These are phyloP conservation scores for Heteropelma amictum DNA, from an alignment of 2,888 invertebrate genomes.

Conservation along the genomic window DNA sequence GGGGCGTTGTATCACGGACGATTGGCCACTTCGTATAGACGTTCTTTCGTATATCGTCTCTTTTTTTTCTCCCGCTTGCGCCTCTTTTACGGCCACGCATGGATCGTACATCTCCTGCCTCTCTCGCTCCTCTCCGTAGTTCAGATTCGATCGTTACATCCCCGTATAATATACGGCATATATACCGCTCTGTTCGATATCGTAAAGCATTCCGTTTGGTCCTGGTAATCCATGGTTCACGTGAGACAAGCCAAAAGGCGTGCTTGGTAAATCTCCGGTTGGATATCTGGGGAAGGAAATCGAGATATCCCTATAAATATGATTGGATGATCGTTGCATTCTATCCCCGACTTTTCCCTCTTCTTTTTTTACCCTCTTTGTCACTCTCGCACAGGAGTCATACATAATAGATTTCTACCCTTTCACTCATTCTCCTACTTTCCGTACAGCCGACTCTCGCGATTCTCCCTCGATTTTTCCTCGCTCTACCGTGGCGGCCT, in stretches of 20 bases:
- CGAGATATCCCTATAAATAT: conserved; percentile 73
- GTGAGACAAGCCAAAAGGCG: conserved; percentile 61
- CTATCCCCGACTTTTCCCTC: conserved; percentile 26
- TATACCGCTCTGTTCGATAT: conserved; percentile 53
- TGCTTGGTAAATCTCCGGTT: conserved; percentile 58
- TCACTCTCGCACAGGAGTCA: conserved; percentile 17
- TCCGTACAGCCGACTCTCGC: conserved; percentile 28
- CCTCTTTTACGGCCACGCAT: conserved; percentile 51
- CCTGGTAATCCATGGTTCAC: conserved; percentile 72
- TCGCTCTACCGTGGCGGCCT: conserved; percentile 59
- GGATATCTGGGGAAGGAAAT: conserved; percentile 60
- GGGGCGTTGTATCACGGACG: conserved; percentile 59
- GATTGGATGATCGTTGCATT: conserved; percentile 71
- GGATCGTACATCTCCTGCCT: conserved; percentile 3
- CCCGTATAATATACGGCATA: conserved; percentile 33
- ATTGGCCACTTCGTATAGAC: conserved; percentile 55
- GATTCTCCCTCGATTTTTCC: conserved; percentile 1
- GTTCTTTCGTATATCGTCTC: conserved; percentile 30
- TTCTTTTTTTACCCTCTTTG: conserved; percentile 25
- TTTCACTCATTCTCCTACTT: conserved; percentile 41
- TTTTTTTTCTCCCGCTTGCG: conserved; percentile 24
- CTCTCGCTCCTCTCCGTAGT: background rate
- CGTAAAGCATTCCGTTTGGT: conserved; percentile 73
- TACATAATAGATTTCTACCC: conserved; percentile 33
- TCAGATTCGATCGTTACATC: conserved; percentile 43